Conservation (phyloP, 2,797 vertebrate species). For the Melanotaenia nigrans region DNA sequence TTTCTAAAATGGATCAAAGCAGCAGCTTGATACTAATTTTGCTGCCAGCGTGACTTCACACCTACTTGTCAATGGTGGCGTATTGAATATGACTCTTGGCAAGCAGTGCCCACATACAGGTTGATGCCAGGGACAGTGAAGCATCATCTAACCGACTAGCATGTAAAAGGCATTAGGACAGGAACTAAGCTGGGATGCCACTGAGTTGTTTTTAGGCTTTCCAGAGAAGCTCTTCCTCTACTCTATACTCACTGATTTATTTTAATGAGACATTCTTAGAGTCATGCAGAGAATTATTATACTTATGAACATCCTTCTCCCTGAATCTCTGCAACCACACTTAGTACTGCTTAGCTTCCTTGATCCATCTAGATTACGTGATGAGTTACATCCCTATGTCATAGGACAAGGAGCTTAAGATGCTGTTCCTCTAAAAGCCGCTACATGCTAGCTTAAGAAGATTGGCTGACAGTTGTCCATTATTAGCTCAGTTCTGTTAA, state of each 20-base stretch:
- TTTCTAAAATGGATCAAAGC: neutral
- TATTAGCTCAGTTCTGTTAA: neutral
- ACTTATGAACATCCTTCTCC: neutral
- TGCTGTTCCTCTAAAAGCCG: neutral
- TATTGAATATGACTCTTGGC: conserved; percentile 35
- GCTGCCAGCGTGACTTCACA: conserved; percentile 45
- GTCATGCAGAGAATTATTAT: neutral
- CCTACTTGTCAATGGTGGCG: conserved; percentile 10
- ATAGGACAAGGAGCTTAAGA: neutral
- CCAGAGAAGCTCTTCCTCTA: neutral
- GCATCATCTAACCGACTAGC: conserved; percentile 1
- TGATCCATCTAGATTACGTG: neutral
- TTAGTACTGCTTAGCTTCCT: neutral
- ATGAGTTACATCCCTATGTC: neutral
- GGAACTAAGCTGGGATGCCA: neutral
- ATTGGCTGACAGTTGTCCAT: neutral
- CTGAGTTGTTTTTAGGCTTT: conserved; percentile 14
- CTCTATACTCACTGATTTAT: neutral
- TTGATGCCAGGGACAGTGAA: conserved; percentile 11
- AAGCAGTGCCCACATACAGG: neutral
- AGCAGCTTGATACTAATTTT: conserved; percentile 7
- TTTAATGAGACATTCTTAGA: neutral
- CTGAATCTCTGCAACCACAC: neutral
- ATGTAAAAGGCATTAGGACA: neutral
- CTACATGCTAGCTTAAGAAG: neutral